phyloP scores from a whole-genome alignment of 2,888 invertebrate genomes.

The Heliconius sara region DNA sequence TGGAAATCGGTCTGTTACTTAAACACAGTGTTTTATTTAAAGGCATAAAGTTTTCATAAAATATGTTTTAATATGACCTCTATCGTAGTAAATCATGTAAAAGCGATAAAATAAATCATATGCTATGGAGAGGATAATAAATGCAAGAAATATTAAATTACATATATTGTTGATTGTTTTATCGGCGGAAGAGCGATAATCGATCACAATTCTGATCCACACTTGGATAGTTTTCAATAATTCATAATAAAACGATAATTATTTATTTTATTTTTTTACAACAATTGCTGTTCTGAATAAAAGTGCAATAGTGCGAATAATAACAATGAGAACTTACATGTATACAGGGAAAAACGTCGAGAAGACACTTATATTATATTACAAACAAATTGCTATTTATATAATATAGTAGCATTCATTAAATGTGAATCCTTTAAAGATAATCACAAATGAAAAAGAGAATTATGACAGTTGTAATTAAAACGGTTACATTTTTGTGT shows the following conservation, averaged over 20 bases:
- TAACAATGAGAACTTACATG: neutral
- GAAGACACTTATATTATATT: neutral
- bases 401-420: conserved; percentile 6
- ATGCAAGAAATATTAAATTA: neutral
- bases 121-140: neutral
- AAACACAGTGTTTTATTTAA: neutral
- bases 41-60: neutral
- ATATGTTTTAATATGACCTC: neutral
- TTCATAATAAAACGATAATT: neutral
- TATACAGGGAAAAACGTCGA: neutral
- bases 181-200: neutral
- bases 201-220: neutral
- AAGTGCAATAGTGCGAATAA: neutral
- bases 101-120: conserved; percentile 3
- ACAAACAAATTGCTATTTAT: neutral
- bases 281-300: neutral
- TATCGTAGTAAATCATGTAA: conserved; percentile 8
- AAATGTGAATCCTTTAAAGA: conserved; percentile 7
- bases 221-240: conserved; percentile 3
- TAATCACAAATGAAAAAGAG: conserved; percentile 15
- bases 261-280: conserved; percentile 1
- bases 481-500: conserved; percentile 15
- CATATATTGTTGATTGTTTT: conserved; percentile 15
- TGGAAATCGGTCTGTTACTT: neutral
- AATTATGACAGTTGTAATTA: conserved; percentile 21